A percentile compares a stretch with the other conserved stretches of the same genome.
phyloP scores from a whole-genome alignment of 1,140 invertebrate species.

The Drosophila sp. region DNA sequence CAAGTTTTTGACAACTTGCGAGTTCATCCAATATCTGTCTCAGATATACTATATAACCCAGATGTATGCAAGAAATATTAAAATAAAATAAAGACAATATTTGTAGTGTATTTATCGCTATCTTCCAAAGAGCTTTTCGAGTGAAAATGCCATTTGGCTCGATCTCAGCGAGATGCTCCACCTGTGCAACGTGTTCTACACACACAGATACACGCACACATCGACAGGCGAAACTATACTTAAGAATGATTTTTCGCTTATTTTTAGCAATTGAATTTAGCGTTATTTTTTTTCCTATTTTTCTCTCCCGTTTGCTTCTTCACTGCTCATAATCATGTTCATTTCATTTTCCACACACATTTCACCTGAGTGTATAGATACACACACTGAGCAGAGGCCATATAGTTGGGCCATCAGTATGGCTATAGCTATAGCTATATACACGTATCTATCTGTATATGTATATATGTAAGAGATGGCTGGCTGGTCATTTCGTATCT shows the following conservation, averaged over 20 bases:
- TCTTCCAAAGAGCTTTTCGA: slow-evolving; percentile 73
- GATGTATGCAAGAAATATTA: neutral
- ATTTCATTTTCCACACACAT: slow-evolving; percentile 79
- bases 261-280: slow-evolving; percentile 79
- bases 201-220: slow-evolving; percentile 27
- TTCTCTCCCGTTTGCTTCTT: slow-evolving; percentile 39
- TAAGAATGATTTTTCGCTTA: slow-evolving; percentile 81
- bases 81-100: slow-evolving; percentile 33
- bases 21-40: slow-evolving; percentile 30
- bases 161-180: slow-evolving; percentile 46
- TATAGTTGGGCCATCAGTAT: slow-evolving; percentile 26
- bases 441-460: slow-evolving; percentile 28
- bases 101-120: slow-evolving; percentile 31
- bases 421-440: slow-evolving; percentile 17
- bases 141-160: slow-evolving; percentile 42
- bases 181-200: slow-evolving; percentile 57
- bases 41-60: slow-evolving; percentile 27
- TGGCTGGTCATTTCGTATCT: slow-evolving; percentile 61
- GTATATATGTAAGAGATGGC: slow-evolving; percentile 20
- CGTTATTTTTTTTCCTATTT: slow-evolving; percentile 46
- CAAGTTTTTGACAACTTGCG: slow-evolving; percentile 39
- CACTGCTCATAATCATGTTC: slow-evolving; percentile 75
- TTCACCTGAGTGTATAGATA: slow-evolving; percentile 73
- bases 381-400: slow-evolving; percentile 32
- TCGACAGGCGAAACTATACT: slow-evolving; percentile 44